phyloP scores from a whole-genome alignment of 2,113 vertebrate species.

The Tenebrosternarchus preto region DNA sequence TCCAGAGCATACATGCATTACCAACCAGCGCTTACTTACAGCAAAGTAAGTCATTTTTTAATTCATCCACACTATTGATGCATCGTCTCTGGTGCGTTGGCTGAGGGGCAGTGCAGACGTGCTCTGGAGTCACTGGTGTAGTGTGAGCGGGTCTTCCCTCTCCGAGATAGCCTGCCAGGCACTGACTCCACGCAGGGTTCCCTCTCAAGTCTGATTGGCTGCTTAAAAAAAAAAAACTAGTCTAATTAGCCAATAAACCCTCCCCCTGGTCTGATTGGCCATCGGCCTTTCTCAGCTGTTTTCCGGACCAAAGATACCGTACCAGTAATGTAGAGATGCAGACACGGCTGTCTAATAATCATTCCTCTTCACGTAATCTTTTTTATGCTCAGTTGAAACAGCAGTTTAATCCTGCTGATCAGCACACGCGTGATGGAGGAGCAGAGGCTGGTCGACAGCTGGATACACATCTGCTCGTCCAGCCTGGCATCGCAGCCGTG shows the following conservation, averaged over 20 bases:
- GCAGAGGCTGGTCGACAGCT: too few relatives aligned
- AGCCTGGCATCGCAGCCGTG: too few relatives aligned
- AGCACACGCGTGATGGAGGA: background rate
- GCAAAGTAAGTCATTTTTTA: too few relatives aligned
- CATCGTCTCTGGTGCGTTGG: background rate
- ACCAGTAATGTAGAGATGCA: background rate
- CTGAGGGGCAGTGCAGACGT: slow-evolving; percentile 48
- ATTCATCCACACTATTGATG: background rate
- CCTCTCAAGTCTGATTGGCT: slow-evolving; percentile 21
- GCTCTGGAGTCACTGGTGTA: slow-evolving; percentile 42
- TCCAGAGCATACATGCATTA: slow-evolving; percentile 49
- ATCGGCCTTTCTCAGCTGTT: background rate
- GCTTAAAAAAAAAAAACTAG: too few relatives aligned
- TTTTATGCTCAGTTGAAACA: background rate
- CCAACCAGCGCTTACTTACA: background rate
- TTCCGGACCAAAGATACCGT: background rate
- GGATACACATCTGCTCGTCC: too few relatives aligned
- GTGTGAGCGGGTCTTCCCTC: slow-evolving; percentile 3
- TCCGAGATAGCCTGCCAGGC: slow-evolving; percentile 24
- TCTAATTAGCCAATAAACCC: too few relatives aligned
- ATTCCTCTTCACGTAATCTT: background rate
- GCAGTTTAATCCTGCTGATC: background rate
- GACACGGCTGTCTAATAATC: background rate
- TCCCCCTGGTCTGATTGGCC: too few relatives aligned
- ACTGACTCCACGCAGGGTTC: slow-evolving; percentile 60